Percentiles rank a stretch among this genome's conserved stretches.
phyloP scores from a whole-genome alignment of 2,888 invertebrate genomes.

The Polietes domitor region DNA sequence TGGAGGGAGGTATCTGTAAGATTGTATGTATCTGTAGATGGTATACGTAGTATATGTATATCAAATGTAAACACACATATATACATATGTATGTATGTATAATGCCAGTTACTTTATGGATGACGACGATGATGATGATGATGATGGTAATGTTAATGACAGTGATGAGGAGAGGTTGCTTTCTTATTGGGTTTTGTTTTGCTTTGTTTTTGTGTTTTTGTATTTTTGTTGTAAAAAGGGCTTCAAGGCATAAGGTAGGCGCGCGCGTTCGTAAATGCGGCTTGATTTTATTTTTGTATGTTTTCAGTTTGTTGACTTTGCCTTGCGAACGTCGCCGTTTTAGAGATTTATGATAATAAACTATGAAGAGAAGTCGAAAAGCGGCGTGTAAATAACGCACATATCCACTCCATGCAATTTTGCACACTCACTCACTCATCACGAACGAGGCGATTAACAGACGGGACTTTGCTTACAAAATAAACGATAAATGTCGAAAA shows the following conservation, averaged over 20 bases:
- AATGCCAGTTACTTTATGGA: too few species aligned
- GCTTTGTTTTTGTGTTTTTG: neutral
- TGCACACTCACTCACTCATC: neutral
- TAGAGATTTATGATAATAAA: constrained; percentile 51
- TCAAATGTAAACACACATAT: too few species aligned
- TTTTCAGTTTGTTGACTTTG: constrained; percentile 59
- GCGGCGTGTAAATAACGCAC: neutral
- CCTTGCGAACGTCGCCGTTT: constrained; percentile 35
- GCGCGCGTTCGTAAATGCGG: constrained; percentile 21
- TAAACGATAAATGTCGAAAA: too few species aligned
- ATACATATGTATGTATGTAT: too few species aligned
- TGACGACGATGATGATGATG: too few species aligned
- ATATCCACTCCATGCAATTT: neutral
- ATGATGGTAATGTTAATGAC: neutral
- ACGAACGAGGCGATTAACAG: neutral
- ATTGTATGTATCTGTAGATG: neutral
- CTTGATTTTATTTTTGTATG: constrained; percentile 16
- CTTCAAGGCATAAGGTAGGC: constrained; percentile 6
- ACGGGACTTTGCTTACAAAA: neutral
- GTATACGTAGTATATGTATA: too few species aligned
- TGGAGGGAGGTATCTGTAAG: neutral
- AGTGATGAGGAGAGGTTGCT: neutral
- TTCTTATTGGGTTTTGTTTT: neutral
- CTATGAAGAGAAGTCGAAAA: constrained; percentile 38
- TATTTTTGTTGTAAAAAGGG: constrained; percentile 26